phyloP scores from a whole-genome alignment of 2,888 invertebrate species.

The Andrena flavipes region DNA sequence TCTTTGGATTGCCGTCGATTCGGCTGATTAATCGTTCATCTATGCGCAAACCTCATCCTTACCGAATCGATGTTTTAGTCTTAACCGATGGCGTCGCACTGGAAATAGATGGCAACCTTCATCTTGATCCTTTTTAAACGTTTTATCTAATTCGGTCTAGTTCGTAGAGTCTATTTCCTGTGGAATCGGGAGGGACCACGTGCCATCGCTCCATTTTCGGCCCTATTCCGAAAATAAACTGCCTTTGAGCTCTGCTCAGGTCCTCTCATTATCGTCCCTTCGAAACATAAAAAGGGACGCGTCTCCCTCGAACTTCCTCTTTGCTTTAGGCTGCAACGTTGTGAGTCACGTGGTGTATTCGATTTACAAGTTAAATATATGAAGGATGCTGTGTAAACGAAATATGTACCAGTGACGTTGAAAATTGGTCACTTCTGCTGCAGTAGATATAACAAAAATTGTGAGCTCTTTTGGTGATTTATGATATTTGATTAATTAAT shows the following conservation, averaged over 20 bases:
- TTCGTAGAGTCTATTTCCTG: conserved; percentile 62
- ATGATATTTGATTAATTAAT: not conserved
- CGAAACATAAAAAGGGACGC: not conserved
- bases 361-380: not conserved
- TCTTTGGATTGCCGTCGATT: not conserved
- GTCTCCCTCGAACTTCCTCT: not conserved
- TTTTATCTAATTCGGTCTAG: conserved; percentile 67
- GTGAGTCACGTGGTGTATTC: not conserved
- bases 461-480: not conserved
- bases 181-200: conserved; percentile 52
- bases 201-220: conserved; percentile 54
- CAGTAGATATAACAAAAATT: not conserved
- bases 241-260: conserved; percentile 40
- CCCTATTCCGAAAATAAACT: conserved; percentile 59
- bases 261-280: conserved; percentile 27
- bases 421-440: no score
- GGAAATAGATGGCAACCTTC: conserved; percentile 60
- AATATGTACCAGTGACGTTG: no score
- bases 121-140: conserved; percentile 67
- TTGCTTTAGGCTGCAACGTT: not conserved
- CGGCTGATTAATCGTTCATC: conserved; percentile 49
- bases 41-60: conserved; percentile 54
- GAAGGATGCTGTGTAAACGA: not conserved
- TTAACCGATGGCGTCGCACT: conserved; percentile 23
- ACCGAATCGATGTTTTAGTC: conserved; percentile 45